These are phyloP conservation scores for Eublepharis macularius DNA, from an alignment of 2,113 vertebrate species.

Conservation along the genomic window DNA sequence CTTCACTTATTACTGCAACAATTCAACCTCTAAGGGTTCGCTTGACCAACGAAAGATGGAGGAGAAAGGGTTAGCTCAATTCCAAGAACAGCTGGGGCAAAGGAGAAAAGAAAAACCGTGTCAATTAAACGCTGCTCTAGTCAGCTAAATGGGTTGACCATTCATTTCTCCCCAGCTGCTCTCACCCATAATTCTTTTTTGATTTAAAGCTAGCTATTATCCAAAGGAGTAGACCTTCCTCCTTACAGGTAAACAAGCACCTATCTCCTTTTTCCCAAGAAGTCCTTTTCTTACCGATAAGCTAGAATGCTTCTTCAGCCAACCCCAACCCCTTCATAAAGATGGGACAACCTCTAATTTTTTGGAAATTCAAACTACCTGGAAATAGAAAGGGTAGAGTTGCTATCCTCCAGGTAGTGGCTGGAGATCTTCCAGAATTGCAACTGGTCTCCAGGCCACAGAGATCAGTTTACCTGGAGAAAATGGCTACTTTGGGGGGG, in stretches of 20 bases:
- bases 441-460: no score
- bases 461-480: no score
- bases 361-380: neutral
- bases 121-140: neutral
- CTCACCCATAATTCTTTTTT: neutral
- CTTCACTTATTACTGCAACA: constrained; percentile 7
- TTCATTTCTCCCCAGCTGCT: neutral
- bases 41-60: neutral
- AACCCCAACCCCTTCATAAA: neutral
- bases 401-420: no score
- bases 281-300: neutral
- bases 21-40: neutral
- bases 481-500: no score
- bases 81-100: neutral
- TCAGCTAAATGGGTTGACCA: neutral
- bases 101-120: neutral
- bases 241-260: neutral
- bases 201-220: neutral
- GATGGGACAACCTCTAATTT: neutral
- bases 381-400: neutral
- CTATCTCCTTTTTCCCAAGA: neutral
- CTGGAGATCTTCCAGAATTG: no score
- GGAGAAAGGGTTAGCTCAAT: neutral
- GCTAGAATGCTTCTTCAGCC: neutral
- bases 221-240: neutral